Percentiles rank a stretch among this genome's conserved stretches.
These are phyloP conservation scores for Drosophila sp. DNA, from an alignment of 1,140 invertebrate genomes.

Conservation along the genomic window DNA sequence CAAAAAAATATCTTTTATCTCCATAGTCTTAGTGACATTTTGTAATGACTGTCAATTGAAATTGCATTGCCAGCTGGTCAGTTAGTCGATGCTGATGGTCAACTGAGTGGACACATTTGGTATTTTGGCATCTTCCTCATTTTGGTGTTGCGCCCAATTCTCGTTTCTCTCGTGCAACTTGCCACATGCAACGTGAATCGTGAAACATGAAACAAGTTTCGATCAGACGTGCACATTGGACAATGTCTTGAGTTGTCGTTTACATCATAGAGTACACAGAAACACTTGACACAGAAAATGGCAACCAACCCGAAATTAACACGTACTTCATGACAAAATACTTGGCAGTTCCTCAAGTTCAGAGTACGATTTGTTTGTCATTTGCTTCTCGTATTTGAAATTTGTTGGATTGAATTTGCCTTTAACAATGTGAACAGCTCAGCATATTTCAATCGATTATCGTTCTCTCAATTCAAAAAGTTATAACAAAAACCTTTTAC, in stretches of 20 bases:
- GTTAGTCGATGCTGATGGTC: conserved; percentile 20
- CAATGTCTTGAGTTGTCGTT: conserved; percentile 17
- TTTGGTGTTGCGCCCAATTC: conserved; percentile 36
- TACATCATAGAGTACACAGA: not conserved
- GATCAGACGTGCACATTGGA: not conserved
- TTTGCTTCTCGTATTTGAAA: conserved; percentile 8
- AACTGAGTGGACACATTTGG: conserved; percentile 11
- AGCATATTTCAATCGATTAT: conserved; percentile 8
- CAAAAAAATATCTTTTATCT: not conserved
- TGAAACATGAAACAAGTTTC: conserved; percentile 10
- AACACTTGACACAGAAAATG: conserved; percentile 31
- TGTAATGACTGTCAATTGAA: conserved; percentile 2
- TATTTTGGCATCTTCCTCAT: conserved; percentile 21
- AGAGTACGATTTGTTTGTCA: conserved; percentile 1
- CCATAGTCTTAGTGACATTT: not conserved
- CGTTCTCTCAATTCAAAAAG: not conserved
- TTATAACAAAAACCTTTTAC: not conserved
- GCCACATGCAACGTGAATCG: not conserved
- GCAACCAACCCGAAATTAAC: not conserved
- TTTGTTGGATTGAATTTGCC: conserved; percentile 18
- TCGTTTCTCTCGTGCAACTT: not conserved
- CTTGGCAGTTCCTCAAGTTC: conserved; percentile 23
- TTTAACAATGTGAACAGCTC: not conserved
- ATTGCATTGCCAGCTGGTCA: conserved; percentile 19
- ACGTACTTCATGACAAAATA: not conserved